Base-by-base conservation (phyloP, 35 echinoderm and acorn worm genomes). In the Diadema setosum region DNA sequence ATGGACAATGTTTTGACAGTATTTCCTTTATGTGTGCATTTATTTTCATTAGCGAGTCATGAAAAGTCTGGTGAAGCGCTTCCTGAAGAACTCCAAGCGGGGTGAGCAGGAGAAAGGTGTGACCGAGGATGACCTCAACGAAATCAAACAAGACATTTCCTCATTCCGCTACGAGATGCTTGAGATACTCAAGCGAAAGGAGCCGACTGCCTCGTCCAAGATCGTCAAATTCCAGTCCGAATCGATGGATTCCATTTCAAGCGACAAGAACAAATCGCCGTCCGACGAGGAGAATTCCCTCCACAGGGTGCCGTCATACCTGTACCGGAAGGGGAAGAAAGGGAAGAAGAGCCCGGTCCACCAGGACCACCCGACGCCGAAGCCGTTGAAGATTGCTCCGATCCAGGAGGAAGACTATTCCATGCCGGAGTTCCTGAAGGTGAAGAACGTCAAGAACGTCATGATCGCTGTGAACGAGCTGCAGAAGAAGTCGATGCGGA, bases 81-180 rank as follows among this genome's bases (percentile, higher is more conserved):
- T 94, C 93, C 57, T 99, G 89, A 94, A 94, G 46, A 64, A 95
- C 63, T 91, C 75, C 33, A 74, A 90, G 60, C 89, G 96, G 35
- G 96, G 92, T 34, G 89, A 99, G 49, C 64, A 87, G 44, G 89
- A 88, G n/a, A 90, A 91, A 27, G 96, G 96, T 33, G 93, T 99
- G 8, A 99, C 93, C 73, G 96, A 99, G 74, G 96, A 99, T 41
- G 96, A 99, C 45, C 90, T 99, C 39, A 99, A 99, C 39, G 96
- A 99, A 82, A 99, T 99, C 75, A 99, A 99, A 65, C 93, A 95
- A 45, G 96, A 99, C 37, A 99, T 99, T 39, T 94, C 96, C 14
- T 58, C 92, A 24, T 69, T 58, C 60, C 78, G 91, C 21, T 97
- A 93, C 43, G 95, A 97, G 42, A 91, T 97, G 75, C 84, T 97